These are phyloP conservation scores for Lasius platythorax DNA, from an alignment of 2,888 invertebrate genomes.

Conservation along the genomic window DNA sequence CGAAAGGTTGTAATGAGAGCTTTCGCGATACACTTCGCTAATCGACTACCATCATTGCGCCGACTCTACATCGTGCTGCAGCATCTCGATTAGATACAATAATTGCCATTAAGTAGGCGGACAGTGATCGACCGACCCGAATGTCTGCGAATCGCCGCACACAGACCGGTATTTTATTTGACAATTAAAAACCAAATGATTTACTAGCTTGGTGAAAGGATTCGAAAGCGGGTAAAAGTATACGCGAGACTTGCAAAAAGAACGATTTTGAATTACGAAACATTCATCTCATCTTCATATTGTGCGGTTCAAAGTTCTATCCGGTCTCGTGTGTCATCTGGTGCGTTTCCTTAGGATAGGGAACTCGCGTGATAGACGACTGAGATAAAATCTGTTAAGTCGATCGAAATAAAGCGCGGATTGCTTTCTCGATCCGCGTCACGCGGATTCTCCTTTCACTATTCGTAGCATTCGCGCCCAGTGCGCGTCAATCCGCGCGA, in stretches of 20 bases:
- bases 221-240: constrained; percentile 60
- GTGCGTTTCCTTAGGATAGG: background rate
- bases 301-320: background rate
- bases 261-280: constrained; percentile 43
- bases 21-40: constrained; percentile 13
- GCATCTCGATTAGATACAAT: constrained; percentile 32
- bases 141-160: background rate
- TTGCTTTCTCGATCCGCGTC: constrained; percentile 76
- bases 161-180: constrained; percentile 20
- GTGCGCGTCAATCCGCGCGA: constrained; percentile 23
- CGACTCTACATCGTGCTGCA: background rate
- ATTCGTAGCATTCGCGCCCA: constrained; percentile 56
- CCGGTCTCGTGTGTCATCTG: background rate
- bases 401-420: constrained; percentile 67
- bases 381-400: constrained; percentile 48
- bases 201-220: constrained; percentile 58
- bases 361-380: constrained; percentile 41
- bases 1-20: constrained; percentile 20
- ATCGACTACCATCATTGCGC: background rate
- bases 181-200: constrained; percentile 43
- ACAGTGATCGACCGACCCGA: constrained; percentile 41
- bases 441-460: constrained; percentile 81
- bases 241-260: constrained; percentile 13
- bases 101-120: constrained; percentile 42
- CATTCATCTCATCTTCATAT: constrained; percentile 11